A percentile compares a stretch with the other conserved stretches of the same genome.
phyloP scores from a whole-genome alignment of 2,888 invertebrate species.

The Apamea crenata region DNA sequence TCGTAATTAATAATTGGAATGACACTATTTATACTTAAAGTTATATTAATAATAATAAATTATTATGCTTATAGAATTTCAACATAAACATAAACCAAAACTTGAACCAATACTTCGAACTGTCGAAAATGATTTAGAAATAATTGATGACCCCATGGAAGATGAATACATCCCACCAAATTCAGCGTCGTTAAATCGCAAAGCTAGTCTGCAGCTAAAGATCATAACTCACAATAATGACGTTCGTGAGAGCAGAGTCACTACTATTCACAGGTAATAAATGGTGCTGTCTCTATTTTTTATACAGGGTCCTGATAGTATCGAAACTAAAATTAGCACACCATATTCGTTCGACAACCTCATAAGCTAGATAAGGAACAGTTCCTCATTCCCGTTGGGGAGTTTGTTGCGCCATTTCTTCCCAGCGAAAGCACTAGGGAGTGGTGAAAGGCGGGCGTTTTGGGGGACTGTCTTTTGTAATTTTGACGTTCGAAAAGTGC shows the following conservation, averaged over 20 bases:
- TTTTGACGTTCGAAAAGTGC: too few species aligned
- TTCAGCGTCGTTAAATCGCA: constrained; percentile 74
- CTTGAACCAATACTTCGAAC: constrained; percentile 85
- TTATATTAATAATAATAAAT: background rate
- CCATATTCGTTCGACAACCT: background rate
- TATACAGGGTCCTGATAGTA: background rate
- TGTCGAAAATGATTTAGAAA: constrained; percentile 87
- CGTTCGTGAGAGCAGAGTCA: constrained; percentile 71
- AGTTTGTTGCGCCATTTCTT: too few species aligned
- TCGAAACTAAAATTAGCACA: background rate
- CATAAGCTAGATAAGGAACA: background rate
- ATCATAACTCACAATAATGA: constrained; percentile 86
- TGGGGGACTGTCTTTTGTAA: too few species aligned
- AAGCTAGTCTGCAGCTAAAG: constrained; percentile 84
- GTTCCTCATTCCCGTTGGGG: background rate
- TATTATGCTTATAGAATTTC: constrained; percentile 37
- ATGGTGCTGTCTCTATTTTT: background rate
- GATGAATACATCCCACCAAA: constrained; percentile 76
- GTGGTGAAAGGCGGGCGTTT: too few species aligned
- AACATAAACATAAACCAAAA: constrained; percentile 60
- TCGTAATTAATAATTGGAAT: background rate
- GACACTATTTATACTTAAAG: background rate
- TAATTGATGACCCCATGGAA: constrained; percentile 85
- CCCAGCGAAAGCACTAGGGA: too few species aligned
- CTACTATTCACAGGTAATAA: constrained; percentile 73